Conservation (phyloP, 2,797 vertebrate species). For the Phylloscopus collybita region DNA sequence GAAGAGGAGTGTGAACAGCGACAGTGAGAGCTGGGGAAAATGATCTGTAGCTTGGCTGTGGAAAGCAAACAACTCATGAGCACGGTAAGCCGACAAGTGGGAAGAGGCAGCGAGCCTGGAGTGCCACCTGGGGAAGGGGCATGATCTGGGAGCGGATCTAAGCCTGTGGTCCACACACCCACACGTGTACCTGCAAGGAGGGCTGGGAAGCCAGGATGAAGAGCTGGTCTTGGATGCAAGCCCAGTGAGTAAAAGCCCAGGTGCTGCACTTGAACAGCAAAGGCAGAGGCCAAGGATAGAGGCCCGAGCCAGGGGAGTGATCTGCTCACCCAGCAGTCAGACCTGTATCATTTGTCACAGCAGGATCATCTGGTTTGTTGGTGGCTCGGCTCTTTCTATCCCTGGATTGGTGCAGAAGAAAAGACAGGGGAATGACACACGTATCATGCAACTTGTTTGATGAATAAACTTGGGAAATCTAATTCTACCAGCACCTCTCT, state of each 20-base stretch:
- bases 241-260: not conserved
- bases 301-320: rapidly evolving
- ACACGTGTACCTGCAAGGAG: not conserved
- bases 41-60: not conserved
- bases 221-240: not conserved
- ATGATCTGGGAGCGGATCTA: not conserved
- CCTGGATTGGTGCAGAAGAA: not conserved
- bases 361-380: not conserved
- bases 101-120: rapidly evolving
- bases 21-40: not conserved
- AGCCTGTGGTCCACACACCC: rapidly evolving
- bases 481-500: constrained; percentile 5
- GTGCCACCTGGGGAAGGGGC: rapidly evolving
- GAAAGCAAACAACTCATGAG: not conserved
- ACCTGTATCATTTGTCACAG: not conserved
- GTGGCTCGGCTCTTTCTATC: not conserved
- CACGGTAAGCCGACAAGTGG: not conserved
- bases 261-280: not conserved
- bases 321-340: rapidly evolving
- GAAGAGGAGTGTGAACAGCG: not conserved
- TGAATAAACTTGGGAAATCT: not conserved
- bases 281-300: not conserved
- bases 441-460: not conserved
- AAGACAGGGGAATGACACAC: not conserved
- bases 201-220: not conserved